phyloP scores from a whole-genome alignment of 2,888 invertebrate species.

The Drosophila pseudotalamancana region DNA sequence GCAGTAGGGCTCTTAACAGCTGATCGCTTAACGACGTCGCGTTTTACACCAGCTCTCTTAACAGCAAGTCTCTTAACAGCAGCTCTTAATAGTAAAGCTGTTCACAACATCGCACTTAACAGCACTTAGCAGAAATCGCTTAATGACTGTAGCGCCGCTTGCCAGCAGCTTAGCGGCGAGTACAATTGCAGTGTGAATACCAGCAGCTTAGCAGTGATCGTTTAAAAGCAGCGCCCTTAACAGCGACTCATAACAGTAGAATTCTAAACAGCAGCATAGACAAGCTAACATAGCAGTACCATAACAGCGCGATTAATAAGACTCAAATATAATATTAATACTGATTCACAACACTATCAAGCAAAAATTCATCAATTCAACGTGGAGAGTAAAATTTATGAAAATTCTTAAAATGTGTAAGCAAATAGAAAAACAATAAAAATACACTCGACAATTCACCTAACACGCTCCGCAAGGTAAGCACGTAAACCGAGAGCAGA shows the following conservation, averaged over 20 bases:
- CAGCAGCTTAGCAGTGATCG: no score
- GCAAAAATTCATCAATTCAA: not conserved
- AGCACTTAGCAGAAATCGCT: no score
- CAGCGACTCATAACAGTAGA: no score
- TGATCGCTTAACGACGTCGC: not conserved
- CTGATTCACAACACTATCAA: not conserved
- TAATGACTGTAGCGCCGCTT: no score
- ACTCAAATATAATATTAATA: no score
- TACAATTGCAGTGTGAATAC: no score
- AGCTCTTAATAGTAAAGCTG: no score
- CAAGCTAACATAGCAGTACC: no score
- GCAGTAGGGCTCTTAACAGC: not conserved
- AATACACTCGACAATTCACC: not conserved
- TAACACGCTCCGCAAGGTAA: not conserved
- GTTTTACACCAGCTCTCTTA: not conserved
- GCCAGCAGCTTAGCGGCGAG: no score
- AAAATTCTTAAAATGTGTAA: not conserved
- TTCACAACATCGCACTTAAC: no score
- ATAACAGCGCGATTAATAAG: no score
- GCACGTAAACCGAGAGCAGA: not conserved
- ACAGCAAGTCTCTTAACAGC: not conserved
- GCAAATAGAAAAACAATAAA: not conserved
- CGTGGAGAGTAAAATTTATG: not conserved
- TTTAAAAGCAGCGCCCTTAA: no score
- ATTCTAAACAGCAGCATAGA: not conserved